Conservation (phyloP, 2,888 invertebrate species). For the Oeneis ivallda region DNA sequence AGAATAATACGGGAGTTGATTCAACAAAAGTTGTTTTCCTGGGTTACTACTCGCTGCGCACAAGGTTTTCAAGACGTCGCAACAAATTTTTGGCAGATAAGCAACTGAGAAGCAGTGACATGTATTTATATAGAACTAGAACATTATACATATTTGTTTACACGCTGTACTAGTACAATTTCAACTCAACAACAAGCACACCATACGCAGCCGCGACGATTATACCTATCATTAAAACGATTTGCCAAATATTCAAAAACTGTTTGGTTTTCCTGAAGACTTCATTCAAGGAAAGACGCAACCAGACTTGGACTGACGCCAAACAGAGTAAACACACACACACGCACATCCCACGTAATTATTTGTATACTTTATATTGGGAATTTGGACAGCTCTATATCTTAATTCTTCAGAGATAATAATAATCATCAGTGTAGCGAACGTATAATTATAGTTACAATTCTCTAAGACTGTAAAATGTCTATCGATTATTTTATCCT, state of each 20-base stretch:
- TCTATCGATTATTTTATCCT: conserved; percentile 1
- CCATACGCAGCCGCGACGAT: neutral
- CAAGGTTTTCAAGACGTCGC: conserved; percentile 59
- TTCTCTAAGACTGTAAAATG: conserved; percentile 2
- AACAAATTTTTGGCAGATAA: conserved; percentile 67
- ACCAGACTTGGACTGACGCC: conserved; percentile 62
- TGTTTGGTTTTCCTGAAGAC: conserved; percentile 49
- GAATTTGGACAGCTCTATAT: conserved; percentile 36
- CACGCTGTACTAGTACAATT: neutral
- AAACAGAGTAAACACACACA: conserved; percentile 54
- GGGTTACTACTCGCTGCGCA: conserved; percentile 46
- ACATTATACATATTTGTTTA: conserved; percentile 7
- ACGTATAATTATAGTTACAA: conserved; percentile 18
- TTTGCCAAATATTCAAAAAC: conserved; percentile 49
- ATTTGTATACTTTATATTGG: conserved; percentile 31
- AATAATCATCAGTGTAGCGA: conserved; percentile 16
- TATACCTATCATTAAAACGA: conserved; percentile 25
- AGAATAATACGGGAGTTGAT: neutral
- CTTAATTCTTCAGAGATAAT: conserved; percentile 27
- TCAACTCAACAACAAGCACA: conserved; percentile 13
- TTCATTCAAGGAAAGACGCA: conserved; percentile 55
- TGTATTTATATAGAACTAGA: neutral
- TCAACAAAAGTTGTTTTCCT: conserved; percentile 28
- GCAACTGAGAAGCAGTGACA: conserved; percentile 5
- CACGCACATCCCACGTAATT: conserved; percentile 28